Base-by-base conservation (phyloP, 2,797 vertebrate genomes). In the Karalla daura region DNA sequence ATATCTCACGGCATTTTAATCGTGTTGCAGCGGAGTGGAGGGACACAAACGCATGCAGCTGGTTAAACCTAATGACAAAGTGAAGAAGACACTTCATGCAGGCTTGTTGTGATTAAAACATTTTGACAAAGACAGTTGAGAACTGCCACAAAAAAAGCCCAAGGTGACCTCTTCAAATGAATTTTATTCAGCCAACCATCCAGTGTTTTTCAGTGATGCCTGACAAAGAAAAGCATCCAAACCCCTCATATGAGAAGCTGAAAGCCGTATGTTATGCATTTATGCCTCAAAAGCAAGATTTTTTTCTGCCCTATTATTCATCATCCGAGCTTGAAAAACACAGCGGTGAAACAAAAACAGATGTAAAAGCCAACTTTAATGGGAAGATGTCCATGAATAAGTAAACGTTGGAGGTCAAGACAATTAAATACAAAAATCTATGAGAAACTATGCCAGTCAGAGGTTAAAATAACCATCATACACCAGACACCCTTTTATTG, bases 351-450 rank as follows among this genome's bases (percentile, higher is more conserved):
- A 32, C 50, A 28, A 33, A 32, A 30, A 7, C 10, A 27, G 12
- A 23, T 17, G 11, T 10, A 27, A 33, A 46, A 40, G 13, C 0
- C 3, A 44, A 33, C 18, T 21, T 33, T 9, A 3, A 20, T 7
- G 2, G 13, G 6, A 12, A 10, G n/a, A 8, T 40, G n/a, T 27
- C 20, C 15, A 6, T 1, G 54, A 39, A 46, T 23, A 18, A 64
- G 37, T 43, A 28, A 59, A 60, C 10, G 5, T 50, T 24, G 14
- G n/a, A n/a, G 30, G 62, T 30, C 40, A n/a, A n/a, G n/a, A n/a
- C n/a, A n/a, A n/a, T n/a, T n/a, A n/a, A n/a, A n/a, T n/a, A n/a
- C n/a, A n/a, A n/a, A n/a, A n/a, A n/a, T n/a, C n/a, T n/a, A n/a
- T n/a, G n/a, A n/a, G n/a, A n/a, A n/a, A n/a, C n/a, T n/a, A n/a